Evolutionary conservation across 2,797 vertebrate genomes (phyloP), one percentile per base, ranked within the genome.

Genomic region (Ataeniobius toweri): DNA sequence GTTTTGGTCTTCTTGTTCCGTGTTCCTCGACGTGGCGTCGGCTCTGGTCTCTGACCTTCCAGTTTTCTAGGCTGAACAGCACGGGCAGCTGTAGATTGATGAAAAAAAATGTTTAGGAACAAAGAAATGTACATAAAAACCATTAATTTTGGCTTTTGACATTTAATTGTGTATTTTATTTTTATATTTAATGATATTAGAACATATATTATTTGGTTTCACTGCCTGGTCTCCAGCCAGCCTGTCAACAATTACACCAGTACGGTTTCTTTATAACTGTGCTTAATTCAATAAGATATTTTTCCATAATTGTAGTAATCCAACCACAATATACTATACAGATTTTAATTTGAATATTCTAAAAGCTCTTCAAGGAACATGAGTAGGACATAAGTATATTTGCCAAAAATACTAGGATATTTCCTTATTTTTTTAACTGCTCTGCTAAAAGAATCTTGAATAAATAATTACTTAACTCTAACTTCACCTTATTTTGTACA

Each of bases 1-100:
- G 93, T 93, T 88, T 97, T 97, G 1, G 95, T 95, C 89, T 97
- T 99, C 84, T 96, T 97, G 82, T 92, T 96, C 79, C 96, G 97
- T 0, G 95, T 95, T 22, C 90, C 80, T 16, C 91, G 91, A 7
- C 91, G 90, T 0, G 93, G 86, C 2, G 84, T 71, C 6, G 94
- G 91, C 69, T 96, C 95, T 1, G 78, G 16, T 50, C 85, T 90
- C 0, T 58, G 16, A 51, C 89, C 91, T 1, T 75, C 22, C 28
- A 91, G 95, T 81, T 95, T 96, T 74, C 85, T 86, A 70, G 90
- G 87, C 2, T 83, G 94, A 72, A 84, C 74, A 71, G 91, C 89
- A 80, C 85, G 87, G 6, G 51, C 63, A 76, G 87, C 94, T 95
- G 71, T 12, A 77, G 39, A 46, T 51, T 44, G 72, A 58, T 76